Evolutionary conservation across 1,140 invertebrate species (phyloP).

Genomic region (Aleiodes sp.): DNA sequence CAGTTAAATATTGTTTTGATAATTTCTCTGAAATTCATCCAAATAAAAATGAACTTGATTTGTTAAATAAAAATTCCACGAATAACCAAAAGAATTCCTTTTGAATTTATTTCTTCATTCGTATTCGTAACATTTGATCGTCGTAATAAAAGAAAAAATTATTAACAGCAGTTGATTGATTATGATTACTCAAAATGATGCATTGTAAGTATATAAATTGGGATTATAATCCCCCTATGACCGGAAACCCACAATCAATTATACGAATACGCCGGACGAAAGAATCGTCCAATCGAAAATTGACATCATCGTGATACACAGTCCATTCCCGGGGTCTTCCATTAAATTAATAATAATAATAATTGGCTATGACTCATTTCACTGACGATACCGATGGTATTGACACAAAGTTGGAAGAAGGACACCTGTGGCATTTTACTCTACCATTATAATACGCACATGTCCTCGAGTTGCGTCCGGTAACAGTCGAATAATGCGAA

Average conservation of each 20-base stretch:
- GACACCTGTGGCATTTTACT: constrained; percentile 21
- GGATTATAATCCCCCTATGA: not conserved
- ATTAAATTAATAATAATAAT: constrained; percentile 9
- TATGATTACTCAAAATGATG: not conserved
- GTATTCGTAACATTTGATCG: too few relatives aligned
- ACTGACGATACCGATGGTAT: not conserved
- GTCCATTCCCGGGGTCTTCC: not conserved
- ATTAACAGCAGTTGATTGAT: not conserved
- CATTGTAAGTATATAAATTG: not conserved
- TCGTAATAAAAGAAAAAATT: not conserved
- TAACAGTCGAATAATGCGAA: constrained; percentile 15
- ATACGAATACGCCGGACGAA: not conserved
- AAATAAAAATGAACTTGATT: too few relatives aligned
- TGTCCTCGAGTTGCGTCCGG: constrained; percentile 34
- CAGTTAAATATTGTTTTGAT: too few relatives aligned
- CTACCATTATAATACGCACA: constrained; percentile 23
- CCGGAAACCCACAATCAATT: constrained; percentile 1
- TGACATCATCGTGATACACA: constrained; percentile 8
- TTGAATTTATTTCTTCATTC: too few relatives aligned
- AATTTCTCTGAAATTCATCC: too few relatives aligned
- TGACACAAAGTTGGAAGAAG: constrained; percentile 13
- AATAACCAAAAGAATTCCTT: too few relatives aligned
- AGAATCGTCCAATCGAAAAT: constrained; percentile 6
- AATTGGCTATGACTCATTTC: not conserved
- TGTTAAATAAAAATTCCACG: too few relatives aligned